Evolutionary conservation across 2,888 invertebrate genomes (phyloP), one percentile per base, ranked within the genome.

Genomic region (Arctia plantaginis): DNA sequence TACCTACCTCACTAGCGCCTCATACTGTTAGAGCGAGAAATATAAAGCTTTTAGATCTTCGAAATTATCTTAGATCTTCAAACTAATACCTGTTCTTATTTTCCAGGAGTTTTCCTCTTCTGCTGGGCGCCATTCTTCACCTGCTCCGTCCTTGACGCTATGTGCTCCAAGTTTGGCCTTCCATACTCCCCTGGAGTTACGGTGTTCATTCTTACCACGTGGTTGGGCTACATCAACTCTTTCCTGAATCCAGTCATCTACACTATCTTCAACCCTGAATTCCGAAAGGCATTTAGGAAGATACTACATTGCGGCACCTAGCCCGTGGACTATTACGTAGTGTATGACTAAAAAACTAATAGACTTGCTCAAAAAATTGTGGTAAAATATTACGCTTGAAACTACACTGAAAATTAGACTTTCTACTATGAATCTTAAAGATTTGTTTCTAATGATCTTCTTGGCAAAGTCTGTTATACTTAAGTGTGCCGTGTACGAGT

Each of bases 41-140:
- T 20, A 47, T 20, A 47, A 6, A 47, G 47, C 20, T n/a, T n/a
- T n/a, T 10, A 44, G 13, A 44, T 44, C 15, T 44, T 15, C 44
- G 44, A 44, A 1, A 44, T 44, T 1, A 15, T n/a, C n/a, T n/a
- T n/a, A n/a, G n/a, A n/a, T n/a, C 44, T 44, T 64, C 33, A 65
- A 65, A 20, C 23, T 39, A 13, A 47, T 66, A n/a, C 6, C 39
- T 27, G 10, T 66, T n/a, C 69, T 51, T 77, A 85, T 83, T 84
- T 88, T 96, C 27, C 97, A 99, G 99, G 99, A 85, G 99, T 99
- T 15, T 99, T 99, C 94, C 97, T 99, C 66, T 97, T 99, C 89
- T 99, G 99, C 95, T 99, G 99, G 99, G 98, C 99, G 78, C 99
- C 99, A 69, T 99, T 99, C 96, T 99, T 99, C 97, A 98, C 99